phyloP scores from a whole-genome alignment of 2,797 vertebrate genomes.

The Onychomys torridus region DNA sequence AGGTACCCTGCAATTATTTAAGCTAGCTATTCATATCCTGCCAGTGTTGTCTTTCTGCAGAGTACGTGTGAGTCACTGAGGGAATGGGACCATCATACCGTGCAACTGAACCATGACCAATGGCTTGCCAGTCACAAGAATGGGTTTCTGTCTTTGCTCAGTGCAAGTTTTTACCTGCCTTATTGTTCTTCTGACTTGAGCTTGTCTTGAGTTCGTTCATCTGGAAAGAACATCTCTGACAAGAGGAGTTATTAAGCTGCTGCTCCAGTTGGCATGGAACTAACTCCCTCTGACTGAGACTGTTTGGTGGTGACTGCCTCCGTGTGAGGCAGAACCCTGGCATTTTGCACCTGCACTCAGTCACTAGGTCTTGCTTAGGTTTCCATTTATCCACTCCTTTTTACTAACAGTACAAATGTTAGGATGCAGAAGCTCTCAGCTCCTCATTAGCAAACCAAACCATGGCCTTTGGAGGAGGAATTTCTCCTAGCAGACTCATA shows the following conservation, averaged over 20 bases:
- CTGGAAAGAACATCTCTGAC: slow-evolving; percentile 57
- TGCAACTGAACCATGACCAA: neutral
- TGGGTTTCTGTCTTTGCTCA: slow-evolving; percentile 62
- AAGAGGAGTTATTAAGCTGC: slow-evolving; percentile 31
- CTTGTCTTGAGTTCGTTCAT: slow-evolving; percentile 53
- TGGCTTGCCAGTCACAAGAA: slow-evolving; percentile 60
- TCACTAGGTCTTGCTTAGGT: slow-evolving; percentile 30
- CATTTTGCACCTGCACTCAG: neutral
- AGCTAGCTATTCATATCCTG: slow-evolving; percentile 59
- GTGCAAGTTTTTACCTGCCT: slow-evolving; percentile 5
- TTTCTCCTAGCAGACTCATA: neutral
- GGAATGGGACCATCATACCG: neutral
- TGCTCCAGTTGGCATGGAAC: neutral
- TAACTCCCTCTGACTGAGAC: neutral
- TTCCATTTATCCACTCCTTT: neutral
- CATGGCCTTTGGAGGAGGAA: slow-evolving; percentile 1
- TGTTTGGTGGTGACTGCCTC: neutral
- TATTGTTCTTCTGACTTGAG: neutral
- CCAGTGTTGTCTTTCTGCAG: slow-evolving; percentile 1
- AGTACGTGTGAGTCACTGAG: slow-evolving; percentile 21
- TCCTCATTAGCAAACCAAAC: neutral
- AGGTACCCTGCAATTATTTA: slow-evolving; percentile 53
- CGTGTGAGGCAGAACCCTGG: neutral
- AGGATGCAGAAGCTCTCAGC: neutral
- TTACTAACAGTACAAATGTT: neutral